Evolutionary conservation across 2,797 vertebrate species (phyloP).

Genomic region (Columba guinea): DNA sequence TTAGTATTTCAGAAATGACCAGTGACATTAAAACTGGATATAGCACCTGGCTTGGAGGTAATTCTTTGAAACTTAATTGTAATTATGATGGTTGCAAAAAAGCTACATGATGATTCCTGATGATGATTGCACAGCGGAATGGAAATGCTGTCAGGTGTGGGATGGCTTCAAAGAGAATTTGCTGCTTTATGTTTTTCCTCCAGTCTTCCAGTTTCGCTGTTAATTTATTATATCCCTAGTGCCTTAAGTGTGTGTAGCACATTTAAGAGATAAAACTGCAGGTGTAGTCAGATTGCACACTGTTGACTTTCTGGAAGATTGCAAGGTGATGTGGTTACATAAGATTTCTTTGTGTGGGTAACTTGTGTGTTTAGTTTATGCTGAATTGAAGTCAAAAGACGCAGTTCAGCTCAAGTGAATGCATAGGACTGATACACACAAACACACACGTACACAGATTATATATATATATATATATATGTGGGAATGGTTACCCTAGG

Average conservation of each 20-base stretch:
- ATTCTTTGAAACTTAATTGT: background rate
- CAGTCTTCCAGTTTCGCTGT: background rate
- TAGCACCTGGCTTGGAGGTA: slow-evolving; percentile 16
- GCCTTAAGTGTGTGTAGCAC: background rate
- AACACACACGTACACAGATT: no score
- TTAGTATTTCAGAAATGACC: slow-evolving; percentile 21
- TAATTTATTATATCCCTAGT: background rate
- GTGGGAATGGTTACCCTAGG: background rate
- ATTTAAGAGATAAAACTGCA: background rate
- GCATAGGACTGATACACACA: background rate
- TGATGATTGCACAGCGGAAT: background rate
- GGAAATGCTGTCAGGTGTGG: slow-evolving; percentile 21
- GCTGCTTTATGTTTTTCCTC: background rate
- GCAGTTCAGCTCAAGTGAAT: background rate
- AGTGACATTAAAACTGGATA: background rate
- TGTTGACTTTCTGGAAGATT: no score
- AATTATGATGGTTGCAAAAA: background rate
- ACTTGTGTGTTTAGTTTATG: background rate
- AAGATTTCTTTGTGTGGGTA: background rate
- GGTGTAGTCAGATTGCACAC: background rate
- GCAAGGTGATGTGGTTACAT: fast-evolving
- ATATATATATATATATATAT: no score
- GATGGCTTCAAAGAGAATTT: background rate
- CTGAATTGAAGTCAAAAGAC: background rate
- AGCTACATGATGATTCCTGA: background rate